These are phyloP conservation scores for Drosophila silvestris DNA, from an alignment of 2,888 invertebrate species.

Conservation along the genomic window DNA sequence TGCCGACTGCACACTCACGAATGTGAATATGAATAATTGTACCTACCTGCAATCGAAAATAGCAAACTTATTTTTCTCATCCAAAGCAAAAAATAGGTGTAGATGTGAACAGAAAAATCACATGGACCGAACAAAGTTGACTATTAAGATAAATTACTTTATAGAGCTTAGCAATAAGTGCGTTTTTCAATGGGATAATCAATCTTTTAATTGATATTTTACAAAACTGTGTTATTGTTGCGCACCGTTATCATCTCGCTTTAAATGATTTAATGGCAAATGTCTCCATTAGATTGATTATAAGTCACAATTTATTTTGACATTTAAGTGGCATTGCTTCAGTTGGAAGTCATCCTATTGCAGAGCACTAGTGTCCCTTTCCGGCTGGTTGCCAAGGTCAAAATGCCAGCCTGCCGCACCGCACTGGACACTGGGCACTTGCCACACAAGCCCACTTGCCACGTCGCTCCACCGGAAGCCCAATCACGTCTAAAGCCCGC, in stretches of 20 bases:
- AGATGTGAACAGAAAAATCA: background rate
- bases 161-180: background rate
- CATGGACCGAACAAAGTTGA: background rate
- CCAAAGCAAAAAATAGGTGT: background rate
- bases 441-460: constrained; percentile 1
- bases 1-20: constrained; percentile 1
- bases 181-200: background rate
- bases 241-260: background rate
- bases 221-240: background rate
- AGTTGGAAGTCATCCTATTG: constrained; percentile 17
- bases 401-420: background rate
- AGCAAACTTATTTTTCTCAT: background rate
- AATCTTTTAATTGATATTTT: background rate
- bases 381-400: constrained; percentile 9
- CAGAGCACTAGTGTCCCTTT: background rate
- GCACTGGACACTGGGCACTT: constrained; percentile 20
- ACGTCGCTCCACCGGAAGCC: constrained; percentile 9
- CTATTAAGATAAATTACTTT: background rate
- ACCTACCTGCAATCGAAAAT: background rate
- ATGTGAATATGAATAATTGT: background rate
- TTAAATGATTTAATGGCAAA: background rate
- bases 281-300: constrained; percentile 12
- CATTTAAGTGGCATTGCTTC: constrained; percentile 29
- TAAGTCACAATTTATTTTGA: constrained; percentile 15
- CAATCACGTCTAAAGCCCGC: constrained; percentile 42